Evolutionary conservation across 1,140 invertebrate genomes (phyloP).

Genomic region (Acyrthosiphon pisum): DNA sequence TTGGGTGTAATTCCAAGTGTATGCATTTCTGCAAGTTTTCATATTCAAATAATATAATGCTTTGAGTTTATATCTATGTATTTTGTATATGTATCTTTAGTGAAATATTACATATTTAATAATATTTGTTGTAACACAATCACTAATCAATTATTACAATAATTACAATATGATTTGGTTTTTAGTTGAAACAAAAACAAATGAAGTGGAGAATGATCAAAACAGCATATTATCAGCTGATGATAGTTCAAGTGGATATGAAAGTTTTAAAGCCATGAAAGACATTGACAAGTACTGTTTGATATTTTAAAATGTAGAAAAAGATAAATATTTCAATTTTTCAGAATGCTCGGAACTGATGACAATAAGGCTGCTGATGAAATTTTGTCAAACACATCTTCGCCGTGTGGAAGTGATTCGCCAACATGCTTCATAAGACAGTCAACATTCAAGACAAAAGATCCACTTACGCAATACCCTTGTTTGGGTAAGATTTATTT

Average conservation of each 20-base stretch:
- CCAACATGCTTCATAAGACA: slow-evolving; percentile 43
- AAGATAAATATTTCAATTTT: neutral
- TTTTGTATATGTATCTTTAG: neutral
- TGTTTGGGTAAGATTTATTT: slow-evolving; percentile 35
- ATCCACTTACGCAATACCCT: slow-evolving; percentile 22
- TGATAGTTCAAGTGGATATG: slow-evolving; percentile 84
- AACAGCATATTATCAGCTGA: slow-evolving; percentile 76
- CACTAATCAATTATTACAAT: neutral
- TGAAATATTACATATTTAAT: neutral
- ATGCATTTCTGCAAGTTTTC: neutral
- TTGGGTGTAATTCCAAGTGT: neutral
- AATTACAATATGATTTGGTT: slow-evolving; percentile 1
- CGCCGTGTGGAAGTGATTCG: slow-evolving; percentile 58
- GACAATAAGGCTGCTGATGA: slow-evolving; percentile 43
- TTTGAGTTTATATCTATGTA: neutral
- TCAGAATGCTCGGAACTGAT: slow-evolving; percentile 46
- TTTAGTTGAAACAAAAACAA: slow-evolving; percentile 54
- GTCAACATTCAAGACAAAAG: slow-evolving; percentile 41
- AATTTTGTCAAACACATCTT: slow-evolving; percentile 52
- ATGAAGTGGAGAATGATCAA: slow-evolving; percentile 59
- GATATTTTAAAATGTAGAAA: neutral
- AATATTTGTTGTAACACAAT: neutral
- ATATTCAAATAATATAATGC: neutral
- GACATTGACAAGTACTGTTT: slow-evolving; percentile 61
- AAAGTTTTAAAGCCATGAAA: slow-evolving; percentile 76